Percentiles rank a stretch among this genome's conserved stretches.
These are phyloP conservation scores for Sebastes itinus DNA, from an alignment of 2,797 vertebrate genomes.

Conservation along the genomic window DNA sequence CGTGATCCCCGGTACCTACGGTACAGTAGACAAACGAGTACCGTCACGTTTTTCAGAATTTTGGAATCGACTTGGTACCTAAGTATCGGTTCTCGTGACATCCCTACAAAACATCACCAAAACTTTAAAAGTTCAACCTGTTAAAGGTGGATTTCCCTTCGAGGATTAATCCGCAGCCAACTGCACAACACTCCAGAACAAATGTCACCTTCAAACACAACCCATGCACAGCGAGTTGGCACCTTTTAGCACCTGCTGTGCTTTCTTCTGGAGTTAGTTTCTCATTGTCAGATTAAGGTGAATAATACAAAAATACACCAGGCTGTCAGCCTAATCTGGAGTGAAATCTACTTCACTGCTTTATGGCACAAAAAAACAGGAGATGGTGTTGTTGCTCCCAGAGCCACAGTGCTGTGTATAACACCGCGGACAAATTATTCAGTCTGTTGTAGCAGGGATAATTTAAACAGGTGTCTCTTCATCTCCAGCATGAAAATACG, in stretches of 20 bases:
- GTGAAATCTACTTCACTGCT: not conserved
- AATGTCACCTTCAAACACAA: slow-evolving; percentile 37
- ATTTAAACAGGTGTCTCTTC: not conserved
- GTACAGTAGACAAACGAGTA: not conserved
- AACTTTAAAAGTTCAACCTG: not conserved
- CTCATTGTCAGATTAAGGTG: slow-evolving; percentile 1
- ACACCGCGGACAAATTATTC: not conserved
- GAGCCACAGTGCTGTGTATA: not conserved
- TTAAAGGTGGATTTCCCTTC: slow-evolving; percentile 8
- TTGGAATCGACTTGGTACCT: not conserved
- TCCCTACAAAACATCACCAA: not conserved
- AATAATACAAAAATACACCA: not conserved
- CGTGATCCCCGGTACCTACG: not conserved
- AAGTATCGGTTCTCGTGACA: not conserved
- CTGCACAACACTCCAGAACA: slow-evolving; percentile 43
- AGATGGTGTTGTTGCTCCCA: not conserved
- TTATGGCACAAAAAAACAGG: not conserved
- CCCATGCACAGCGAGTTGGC: slow-evolving; percentile 28
- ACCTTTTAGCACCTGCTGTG: not conserved
- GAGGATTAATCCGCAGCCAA: slow-evolving; percentile 8
- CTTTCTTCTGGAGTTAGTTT: slow-evolving; percentile 3
- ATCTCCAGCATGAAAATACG: not conserved
- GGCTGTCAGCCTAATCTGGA: not conserved
- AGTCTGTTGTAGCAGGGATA: not conserved
- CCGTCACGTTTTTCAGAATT: not conserved